Evolutionary conservation across 2,888 invertebrate genomes (phyloP).

Genomic region (Autographa gamma): DNA sequence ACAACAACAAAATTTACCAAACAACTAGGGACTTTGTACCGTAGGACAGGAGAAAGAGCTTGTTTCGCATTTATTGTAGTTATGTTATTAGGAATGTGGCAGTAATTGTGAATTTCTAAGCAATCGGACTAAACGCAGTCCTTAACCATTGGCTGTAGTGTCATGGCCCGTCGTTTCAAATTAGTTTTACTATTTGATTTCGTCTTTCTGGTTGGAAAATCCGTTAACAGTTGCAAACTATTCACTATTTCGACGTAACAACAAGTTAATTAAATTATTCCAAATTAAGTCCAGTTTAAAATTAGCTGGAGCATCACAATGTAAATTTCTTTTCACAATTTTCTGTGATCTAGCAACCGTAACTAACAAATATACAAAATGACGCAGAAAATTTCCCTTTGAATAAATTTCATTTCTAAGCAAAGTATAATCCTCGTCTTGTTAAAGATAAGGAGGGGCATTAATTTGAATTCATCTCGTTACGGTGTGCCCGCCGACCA

Average conservation of each 20-base stretch:
- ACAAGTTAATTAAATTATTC: constrained; percentile 22
- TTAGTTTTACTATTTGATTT: neutral
- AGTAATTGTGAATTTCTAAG: neutral
- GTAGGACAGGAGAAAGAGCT: neutral
- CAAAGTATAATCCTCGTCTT: constrained; percentile 71
- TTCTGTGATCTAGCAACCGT: constrained; percentile 32
- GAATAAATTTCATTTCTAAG: constrained; percentile 71
- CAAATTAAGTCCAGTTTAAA: constrained; percentile 8
- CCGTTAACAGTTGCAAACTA: neutral
- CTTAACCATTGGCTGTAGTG: neutral
- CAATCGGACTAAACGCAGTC: neutral
- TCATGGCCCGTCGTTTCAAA: neutral
- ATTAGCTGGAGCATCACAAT: constrained; percentile 25
- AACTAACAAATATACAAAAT: constrained; percentile 59
- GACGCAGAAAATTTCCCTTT: constrained; percentile 62
- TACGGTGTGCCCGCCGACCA: constrained; percentile 66
- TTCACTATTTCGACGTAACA: neutral
- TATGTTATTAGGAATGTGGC: too few relatives aligned
- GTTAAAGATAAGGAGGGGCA: constrained; percentile 71
- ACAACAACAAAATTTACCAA: neutral
- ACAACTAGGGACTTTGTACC: neutral
- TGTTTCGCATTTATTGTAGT: too few relatives aligned
- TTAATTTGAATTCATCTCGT: constrained; percentile 75
- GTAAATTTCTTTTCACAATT: constrained; percentile 41
- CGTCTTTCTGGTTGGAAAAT: constrained; percentile 1